These are phyloP conservation scores for Mormyrus iriodes DNA, from an alignment of 2,113 vertebrate species.

Conservation along the genomic window DNA sequence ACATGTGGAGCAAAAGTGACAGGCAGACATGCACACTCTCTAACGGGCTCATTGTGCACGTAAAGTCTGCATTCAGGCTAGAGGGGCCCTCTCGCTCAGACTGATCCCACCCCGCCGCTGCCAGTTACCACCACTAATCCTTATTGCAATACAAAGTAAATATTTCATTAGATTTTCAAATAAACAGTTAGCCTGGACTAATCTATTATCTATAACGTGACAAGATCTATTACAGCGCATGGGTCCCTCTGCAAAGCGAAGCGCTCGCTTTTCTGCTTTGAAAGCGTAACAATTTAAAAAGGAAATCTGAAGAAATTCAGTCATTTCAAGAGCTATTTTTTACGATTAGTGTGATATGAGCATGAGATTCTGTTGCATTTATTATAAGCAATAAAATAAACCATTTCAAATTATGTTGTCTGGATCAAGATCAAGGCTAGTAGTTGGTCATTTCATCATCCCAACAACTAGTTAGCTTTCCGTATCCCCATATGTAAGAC, in stretches of 20 bases:
- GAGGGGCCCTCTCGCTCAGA: constrained; percentile 76
- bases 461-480: not conserved
- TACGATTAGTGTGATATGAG: not conserved
- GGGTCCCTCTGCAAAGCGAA: constrained; percentile 41
- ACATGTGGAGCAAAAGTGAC: constrained; percentile 97
- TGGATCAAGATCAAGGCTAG: not conserved
- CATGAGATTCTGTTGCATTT: not conserved
- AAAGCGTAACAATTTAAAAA: not conserved
- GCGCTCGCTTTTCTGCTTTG: not conserved
- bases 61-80: constrained; percentile 92
- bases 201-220: constrained; percentile 78
- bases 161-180: constrained; percentile 99
- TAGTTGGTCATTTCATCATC: not conserved
- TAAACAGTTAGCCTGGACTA: constrained; percentile 95
- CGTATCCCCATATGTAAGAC: not conserved
- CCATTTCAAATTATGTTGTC: not conserved
- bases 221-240: constrained; percentile 43
- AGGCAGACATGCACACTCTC: constrained; percentile 84
- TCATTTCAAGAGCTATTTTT: not conserved
- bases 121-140: constrained; percentile 99
- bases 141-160: constrained; percentile 97
- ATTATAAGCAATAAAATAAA: not conserved
- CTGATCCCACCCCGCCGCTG: constrained; percentile 81
- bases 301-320: not conserved
- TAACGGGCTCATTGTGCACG: constrained; percentile 79